Base-by-base conservation (phyloP, 2,888 invertebrate genomes). In the Catocala sponsa region DNA sequence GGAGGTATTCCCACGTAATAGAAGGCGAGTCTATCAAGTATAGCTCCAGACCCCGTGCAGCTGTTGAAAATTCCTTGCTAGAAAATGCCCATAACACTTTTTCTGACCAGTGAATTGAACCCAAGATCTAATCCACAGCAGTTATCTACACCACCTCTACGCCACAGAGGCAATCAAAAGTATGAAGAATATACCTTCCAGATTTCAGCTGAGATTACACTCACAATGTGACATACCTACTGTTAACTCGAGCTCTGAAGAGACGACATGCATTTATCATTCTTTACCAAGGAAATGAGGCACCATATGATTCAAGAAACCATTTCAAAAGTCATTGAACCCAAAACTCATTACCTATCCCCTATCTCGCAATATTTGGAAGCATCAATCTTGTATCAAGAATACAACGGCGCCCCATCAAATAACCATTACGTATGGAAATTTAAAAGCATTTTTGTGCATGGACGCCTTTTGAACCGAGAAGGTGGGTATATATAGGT, bases 351-450 rank as follows among this genome's bases (percentile, higher is more conserved):
- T 74, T 76, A 74, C 60, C 59, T 48, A 38, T 44, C 33, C 46
- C 59, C 55, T 67, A 62, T 63, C 59, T 59, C 44, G 65, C 77
- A 81, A 87, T 85, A 85, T 84, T 82, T 76, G 61, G 63, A 71
- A 53, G 64, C 86, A 88, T 88, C 86, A 86, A 88, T 87, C 87
- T 87, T 86, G 76, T 81, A 86, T 85, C 84, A 83, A 80, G 68
- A 76, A 80, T 74, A 80, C 77, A 73, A 59, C 72, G 67, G 69
- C 49, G 65, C 71, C 62, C 79, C 86, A 87, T 87, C 84, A 87
- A 87, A 87, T 86, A 82, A 66, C 82, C 87, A 87, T 88, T 87
- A 87, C 79, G 71, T 68, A 58, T 64, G 69, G 67, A 60, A 67
- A 75, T 64, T 72, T 75, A 65, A 66, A 72, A 71, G 65, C 63